Evolutionary conservation across 2,113 vertebrate genomes (phyloP).

Genomic region (Periophthalmus modestus): DNA sequence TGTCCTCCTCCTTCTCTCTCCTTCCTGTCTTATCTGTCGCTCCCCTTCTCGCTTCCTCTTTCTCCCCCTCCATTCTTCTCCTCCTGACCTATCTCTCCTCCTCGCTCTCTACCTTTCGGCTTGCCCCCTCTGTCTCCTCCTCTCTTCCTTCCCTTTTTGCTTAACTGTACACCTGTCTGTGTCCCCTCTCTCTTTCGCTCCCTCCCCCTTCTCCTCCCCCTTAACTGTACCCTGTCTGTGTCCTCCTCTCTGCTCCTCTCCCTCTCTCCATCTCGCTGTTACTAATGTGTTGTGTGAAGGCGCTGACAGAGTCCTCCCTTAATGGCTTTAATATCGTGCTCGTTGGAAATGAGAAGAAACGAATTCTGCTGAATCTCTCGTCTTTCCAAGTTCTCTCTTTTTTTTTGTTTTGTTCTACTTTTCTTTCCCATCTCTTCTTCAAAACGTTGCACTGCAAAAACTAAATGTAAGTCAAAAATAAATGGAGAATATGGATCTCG

Average conservation of each 20-base stretch:
- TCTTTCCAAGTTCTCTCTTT: constrained; percentile 28
- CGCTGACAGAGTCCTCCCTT: constrained; percentile 79
- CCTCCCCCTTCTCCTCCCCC: no score
- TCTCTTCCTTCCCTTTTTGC: constrained; percentile 14
- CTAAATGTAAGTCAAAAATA: background rate
- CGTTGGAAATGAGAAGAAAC: constrained; percentile 66
- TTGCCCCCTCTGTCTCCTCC: constrained; percentile 18
- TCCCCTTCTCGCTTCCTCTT: no score
- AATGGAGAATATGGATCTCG: no score
- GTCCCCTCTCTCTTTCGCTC: no score
- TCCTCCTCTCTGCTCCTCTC: constrained; percentile 11
- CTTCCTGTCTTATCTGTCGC: no score
- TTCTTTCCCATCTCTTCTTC: constrained; percentile 2
- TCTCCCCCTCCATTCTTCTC: no score
- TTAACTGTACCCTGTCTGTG: no score
- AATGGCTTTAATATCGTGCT: constrained; percentile 70
- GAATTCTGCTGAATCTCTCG: constrained; percentile 81
- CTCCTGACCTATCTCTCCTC: no score
- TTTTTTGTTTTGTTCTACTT: background rate
- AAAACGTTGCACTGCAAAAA: background rate
- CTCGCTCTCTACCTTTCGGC: no score
- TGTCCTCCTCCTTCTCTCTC: no score
- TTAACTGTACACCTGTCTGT: no score
- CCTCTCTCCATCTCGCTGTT: background rate
- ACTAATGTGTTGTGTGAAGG: constrained; percentile 71